These are phyloP conservation scores for Rhingia rostrata DNA, from an alignment of 2,888 invertebrate genomes.

Conservation along the genomic window DNA sequence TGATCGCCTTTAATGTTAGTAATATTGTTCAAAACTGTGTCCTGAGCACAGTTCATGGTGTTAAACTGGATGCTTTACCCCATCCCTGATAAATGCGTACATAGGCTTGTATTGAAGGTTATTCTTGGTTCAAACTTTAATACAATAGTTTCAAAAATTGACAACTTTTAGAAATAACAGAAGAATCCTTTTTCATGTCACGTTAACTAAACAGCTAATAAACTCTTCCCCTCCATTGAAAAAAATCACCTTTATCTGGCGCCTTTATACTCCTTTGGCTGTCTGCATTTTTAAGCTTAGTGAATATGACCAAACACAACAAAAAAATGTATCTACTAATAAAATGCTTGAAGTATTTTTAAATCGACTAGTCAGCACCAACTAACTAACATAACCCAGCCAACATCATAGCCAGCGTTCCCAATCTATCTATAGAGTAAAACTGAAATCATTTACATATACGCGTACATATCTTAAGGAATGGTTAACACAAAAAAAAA, in stretches of 20 bases:
- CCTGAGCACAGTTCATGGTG: too few species aligned
- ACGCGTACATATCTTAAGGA: slow-evolving; percentile 24
- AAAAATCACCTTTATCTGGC: slow-evolving; percentile 12
- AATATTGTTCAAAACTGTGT: too few species aligned
- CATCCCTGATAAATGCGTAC: too few species aligned
- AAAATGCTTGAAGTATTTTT: slow-evolving; percentile 40
- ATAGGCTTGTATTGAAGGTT: too few species aligned
- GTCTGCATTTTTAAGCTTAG: background rate
- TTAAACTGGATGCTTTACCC: too few species aligned
- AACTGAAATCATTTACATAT: slow-evolving; percentile 39
- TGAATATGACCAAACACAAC: background rate
- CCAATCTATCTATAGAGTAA: slow-evolving; percentile 61
- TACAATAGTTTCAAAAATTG: too few species aligned
- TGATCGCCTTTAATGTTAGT: too few species aligned
- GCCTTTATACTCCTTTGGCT: background rate
- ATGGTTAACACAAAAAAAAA: slow-evolving; percentile 15
- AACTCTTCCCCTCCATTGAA: background rate
- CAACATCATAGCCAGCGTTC: slow-evolving; percentile 32
- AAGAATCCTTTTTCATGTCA: too few species aligned
- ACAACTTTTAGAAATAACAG: background rate
- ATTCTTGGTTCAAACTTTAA: too few species aligned
- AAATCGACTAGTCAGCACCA: slow-evolving; percentile 30
- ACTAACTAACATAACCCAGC: slow-evolving; percentile 35
- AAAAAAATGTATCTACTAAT: slow-evolving; percentile 9
- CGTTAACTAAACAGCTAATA: background rate